Evolutionary conservation across 1,140 invertebrate species (phyloP), one percentile per base, ranked within the genome.

Genomic region (Carposina sasakii): DNA sequence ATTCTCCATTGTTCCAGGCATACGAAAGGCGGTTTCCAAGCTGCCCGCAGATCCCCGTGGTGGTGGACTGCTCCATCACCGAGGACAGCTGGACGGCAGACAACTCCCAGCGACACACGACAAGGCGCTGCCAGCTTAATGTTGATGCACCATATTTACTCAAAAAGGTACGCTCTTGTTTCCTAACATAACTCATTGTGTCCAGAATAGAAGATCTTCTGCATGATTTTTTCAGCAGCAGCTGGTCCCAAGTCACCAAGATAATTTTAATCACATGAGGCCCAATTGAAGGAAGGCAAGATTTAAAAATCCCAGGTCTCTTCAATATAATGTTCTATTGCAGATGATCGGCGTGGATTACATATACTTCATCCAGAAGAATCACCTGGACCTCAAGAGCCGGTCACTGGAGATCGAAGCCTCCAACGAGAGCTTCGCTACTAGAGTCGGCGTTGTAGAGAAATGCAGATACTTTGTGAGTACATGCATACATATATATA

Each of bases 111-210:
- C 88, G 93, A 68, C 89, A 92, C 40, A 94, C 96, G n/a, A 95
- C 96, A 63, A 86, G 97, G 47, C 89, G 94, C 45, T 99, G 97
- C 78, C 93, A 94, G 85, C 85, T 99, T 16, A 95, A 96, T 66
- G 94, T 98, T 0, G 97, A 99, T 53, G 96, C 95, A 15, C 97
- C 97, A 0, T 99, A 98, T 77, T 87, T 99, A 22, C 88, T 99
- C 36, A 98, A 98, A 85, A 98, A 98, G 89, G 94, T 96, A n/a
- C n/a, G n/a, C n/a, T n/a, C n/a, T n/a, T n/a, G n/a, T n/a, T n/a
- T n/a, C n/a, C n/a, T n/a, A n/a, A n/a, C n/a, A n/a, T n/a, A n/a
- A n/a, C n/a, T n/a, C n/a, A n/a, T n/a, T n/a, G n/a, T n/a, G n/a
- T n/a, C n/a, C n/a, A n/a, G n/a, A n/a, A n/a, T n/a, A n/a, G n/a